These are phyloP conservation scores for Mesorhabditis sp. DNA, from an alignment of 2,888 invertebrate genomes.

Conservation along the genomic window DNA sequence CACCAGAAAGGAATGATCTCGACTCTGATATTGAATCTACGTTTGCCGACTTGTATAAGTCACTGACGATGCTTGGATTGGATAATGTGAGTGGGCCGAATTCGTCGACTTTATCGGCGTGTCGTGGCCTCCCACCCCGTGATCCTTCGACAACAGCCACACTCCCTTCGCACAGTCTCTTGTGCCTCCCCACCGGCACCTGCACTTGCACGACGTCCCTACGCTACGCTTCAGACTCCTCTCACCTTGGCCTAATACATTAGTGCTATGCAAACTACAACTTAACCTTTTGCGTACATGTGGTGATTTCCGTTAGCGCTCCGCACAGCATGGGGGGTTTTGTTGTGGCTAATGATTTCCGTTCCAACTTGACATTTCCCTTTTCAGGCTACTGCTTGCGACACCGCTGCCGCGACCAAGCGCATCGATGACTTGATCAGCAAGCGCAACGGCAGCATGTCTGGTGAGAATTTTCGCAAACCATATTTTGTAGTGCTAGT, in stretches of 20 bases:
- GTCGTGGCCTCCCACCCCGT: not conserved
- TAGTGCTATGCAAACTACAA: not conserved
- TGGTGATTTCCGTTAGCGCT: not conserved
- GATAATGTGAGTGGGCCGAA: not conserved
- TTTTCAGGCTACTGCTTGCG: not conserved
- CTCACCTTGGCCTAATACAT: not conserved
- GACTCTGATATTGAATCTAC: not conserved
- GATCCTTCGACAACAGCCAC: not conserved
- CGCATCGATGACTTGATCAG: not conserved
- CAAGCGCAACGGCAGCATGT: not conserved
- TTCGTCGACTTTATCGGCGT: too few species aligned
- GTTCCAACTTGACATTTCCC: not conserved
- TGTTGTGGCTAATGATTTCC: too few species aligned
- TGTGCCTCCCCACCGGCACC: not conserved
- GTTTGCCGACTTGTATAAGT: slow-evolving; percentile 1
- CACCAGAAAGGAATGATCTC: not conserved
- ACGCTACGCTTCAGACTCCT: not conserved
- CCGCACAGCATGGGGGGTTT: too few species aligned
- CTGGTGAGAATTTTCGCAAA: too few species aligned
- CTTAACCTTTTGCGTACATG: not conserved
- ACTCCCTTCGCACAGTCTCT: too few species aligned
- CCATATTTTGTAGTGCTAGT: too few species aligned
- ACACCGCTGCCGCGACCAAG: not conserved
- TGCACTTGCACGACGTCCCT: not conserved
- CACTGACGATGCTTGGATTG: not conserved